These are phyloP conservation scores for Actinia tenebrosa DNA, from an alignment of 64 coral and sea anemone genomes.

Conservation along the genomic window DNA sequence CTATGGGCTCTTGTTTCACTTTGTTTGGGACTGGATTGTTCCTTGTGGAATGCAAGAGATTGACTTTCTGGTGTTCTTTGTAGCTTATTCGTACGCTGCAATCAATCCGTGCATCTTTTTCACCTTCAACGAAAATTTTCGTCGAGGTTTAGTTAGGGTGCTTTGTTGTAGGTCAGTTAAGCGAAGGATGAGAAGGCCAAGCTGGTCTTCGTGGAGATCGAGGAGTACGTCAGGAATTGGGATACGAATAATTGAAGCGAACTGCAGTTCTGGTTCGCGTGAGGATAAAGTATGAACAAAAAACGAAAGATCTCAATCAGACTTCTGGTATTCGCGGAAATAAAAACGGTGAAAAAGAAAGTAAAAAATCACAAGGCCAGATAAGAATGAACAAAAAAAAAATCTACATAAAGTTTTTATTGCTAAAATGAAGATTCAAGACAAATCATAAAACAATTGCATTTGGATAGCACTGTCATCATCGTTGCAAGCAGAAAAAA, in stretches of 20 bases:
- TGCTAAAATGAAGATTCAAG: too few relatives aligned
- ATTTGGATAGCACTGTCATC: too few relatives aligned
- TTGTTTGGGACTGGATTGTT: constrained; percentile 16
- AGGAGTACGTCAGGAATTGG: constrained; percentile 7
- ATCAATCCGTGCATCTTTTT: constrained; percentile 58
- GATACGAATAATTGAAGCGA: neutral
- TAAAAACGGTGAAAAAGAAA: too few relatives aligned
- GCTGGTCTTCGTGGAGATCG: neutral
- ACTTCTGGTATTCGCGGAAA: too few relatives aligned
- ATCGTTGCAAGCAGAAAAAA: too few relatives aligned
- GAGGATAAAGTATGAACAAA: neutral
- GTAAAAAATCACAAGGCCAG: too few relatives aligned
- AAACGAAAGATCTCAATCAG: neutral
- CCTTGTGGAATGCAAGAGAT: constrained; percentile 34
- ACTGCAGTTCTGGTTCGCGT: neutral
- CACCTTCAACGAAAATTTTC: constrained; percentile 54
- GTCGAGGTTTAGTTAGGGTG: constrained; percentile 3
- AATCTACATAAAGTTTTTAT: too few relatives aligned
- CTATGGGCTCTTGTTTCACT: constrained; percentile 32
- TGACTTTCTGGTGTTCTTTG: constrained; percentile 38
- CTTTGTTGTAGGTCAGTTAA: neutral
- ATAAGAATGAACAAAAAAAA: too few relatives aligned
- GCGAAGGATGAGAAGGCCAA: too few relatives aligned
- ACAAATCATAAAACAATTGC: too few relatives aligned
- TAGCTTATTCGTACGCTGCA: constrained; percentile 40